Evolutionary conservation across 2,797 vertebrate species (phyloP), one percentile per base, ranked within the genome.

Genomic region (Rhadinocentrus ornatus): DNA sequence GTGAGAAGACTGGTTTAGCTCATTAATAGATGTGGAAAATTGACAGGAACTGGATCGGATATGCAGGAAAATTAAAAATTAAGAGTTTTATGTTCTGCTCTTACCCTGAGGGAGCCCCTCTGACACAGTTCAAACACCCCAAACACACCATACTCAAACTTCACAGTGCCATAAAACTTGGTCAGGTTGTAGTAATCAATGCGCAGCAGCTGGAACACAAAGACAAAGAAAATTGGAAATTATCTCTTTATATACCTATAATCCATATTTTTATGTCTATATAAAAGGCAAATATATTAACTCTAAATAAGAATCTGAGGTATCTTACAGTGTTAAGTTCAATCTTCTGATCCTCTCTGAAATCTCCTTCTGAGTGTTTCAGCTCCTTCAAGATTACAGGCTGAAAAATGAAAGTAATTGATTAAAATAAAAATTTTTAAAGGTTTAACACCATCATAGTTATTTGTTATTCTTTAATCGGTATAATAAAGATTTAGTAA

Each of bases 171-270:
- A 0, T 99, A 99, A 89, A 99, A 99, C 91, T 99, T 99, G 61
- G 96, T 98, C 89, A 99, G 90, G 92, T 99, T 99, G 94, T 97
- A 97, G 81, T 98, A 99, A 89, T 99, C 98, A 2, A 98, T 95
- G 64, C 94, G 93, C 60, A 98, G 87, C 73, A 99, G 92, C 98
- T 99, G 90, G 20, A 87, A 75, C 16, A 41, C 3, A 20, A 52
- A 72, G 41, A 35, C 8, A 54, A 12, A 1, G 8, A 37, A 5
- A 27, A 2, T 4, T 3, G 0, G 12, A 32, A 48, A 55, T 27
- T 1, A 7, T 11, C 2, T 11, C 2, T 29, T 29, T 29, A 29
- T 29, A 29, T 1, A 48, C 3, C 4, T 18, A 41, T 18, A 41
- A 41, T 16, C 16, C 39, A 18, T 18, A 20, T 44, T 20, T 20